A percentile compares a stretch with the other conserved stretches of the same genome.
Conservation (phyloP, 2,888 invertebrate genomes). For the Orthosia gothica region DNA sequence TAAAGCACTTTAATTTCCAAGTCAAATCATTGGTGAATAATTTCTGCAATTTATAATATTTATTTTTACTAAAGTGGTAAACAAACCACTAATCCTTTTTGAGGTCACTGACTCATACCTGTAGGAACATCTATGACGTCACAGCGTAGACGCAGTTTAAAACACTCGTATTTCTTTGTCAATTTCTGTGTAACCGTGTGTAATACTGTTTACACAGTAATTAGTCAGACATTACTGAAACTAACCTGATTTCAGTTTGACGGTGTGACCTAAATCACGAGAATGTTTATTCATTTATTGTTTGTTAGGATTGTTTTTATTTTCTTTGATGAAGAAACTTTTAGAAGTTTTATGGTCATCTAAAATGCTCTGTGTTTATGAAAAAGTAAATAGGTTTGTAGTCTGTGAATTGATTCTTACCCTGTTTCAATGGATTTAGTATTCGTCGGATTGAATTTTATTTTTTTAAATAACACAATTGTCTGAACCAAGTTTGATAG, state of each 20-base stretch:
- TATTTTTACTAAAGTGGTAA: background rate
- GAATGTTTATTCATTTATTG: constrained; percentile 25
- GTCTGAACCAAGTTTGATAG: too few species aligned
- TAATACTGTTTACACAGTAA: constrained; percentile 49
- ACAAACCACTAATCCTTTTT: constrained; percentile 4
- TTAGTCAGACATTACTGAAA: constrained; percentile 44
- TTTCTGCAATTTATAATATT: background rate
- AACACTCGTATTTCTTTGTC: constrained; percentile 46
- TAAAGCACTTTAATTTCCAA: background rate
- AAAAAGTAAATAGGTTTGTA: background rate
- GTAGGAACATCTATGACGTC: constrained; percentile 39
- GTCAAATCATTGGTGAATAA: background rate
- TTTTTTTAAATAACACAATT: background rate
- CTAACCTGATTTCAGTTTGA: constrained; percentile 34
- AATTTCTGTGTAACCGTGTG: constrained; percentile 56
- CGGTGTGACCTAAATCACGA: constrained; percentile 29
- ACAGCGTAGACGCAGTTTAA: constrained; percentile 10
- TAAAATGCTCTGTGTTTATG: background rate
- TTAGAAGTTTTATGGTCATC: constrained; percentile 6
- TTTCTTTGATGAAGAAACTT: constrained; percentile 10
- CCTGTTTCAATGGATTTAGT: background rate
- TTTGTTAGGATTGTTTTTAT: constrained; percentile 5
- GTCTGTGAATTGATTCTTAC: background rate
- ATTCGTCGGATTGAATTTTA: background rate
- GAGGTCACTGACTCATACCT: constrained; percentile 44